Evolutionary conservation across 2,888 invertebrate genomes (phyloP), one percentile per base, ranked within the genome.

Genomic region (Amorpha juglandis): DNA sequence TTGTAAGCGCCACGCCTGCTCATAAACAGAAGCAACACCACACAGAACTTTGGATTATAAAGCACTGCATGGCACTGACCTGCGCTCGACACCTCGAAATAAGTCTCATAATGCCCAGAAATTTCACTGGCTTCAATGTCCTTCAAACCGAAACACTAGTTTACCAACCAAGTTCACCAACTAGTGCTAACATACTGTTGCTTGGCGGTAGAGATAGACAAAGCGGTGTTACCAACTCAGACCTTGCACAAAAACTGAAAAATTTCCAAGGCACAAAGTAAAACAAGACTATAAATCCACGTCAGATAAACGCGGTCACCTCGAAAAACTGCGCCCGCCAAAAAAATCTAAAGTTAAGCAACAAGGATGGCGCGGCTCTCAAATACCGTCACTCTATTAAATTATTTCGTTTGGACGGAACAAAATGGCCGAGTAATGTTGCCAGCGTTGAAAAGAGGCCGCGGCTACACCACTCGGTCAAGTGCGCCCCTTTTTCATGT

Each of bases 351-450:
- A 79, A 81, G 77, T 80, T 75, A 75, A 79, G 77, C 74, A 73
- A 74, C 77, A 4, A 27, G n/a, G 78, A 84, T 78, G 80, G 78
- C 71, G 78, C 79, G 76, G 75, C 75, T 78, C 77, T 82, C 79
- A 83, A 86, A 86, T 83, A 83, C 79, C 80, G 81, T 80, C 81
- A 81, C 85, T 89, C 88, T 89, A 90, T 90, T 90, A 89, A 90
- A 90, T 90, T 90, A 90, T 90, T 90, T 89, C 90, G 83, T 85
- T 81, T 87, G 81, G 86, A 67, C 83, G 86, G 78, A 73, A 84
- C 84, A 83, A 87, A 88, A 88, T 88, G 88, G 85, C 78, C 78
- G 79, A 75, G 82, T 87, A 88, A 89, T 89, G 89, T 90, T 83
- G 82, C 87, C 76, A 82, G 86, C 79, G 77, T 80, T 87, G 80